A percentile compares a stretch with the other conserved stretches of the same genome.
These are phyloP conservation scores for Lissonota sp. DNA, from an alignment of 2,888 invertebrate genomes.

Conservation along the genomic window DNA sequence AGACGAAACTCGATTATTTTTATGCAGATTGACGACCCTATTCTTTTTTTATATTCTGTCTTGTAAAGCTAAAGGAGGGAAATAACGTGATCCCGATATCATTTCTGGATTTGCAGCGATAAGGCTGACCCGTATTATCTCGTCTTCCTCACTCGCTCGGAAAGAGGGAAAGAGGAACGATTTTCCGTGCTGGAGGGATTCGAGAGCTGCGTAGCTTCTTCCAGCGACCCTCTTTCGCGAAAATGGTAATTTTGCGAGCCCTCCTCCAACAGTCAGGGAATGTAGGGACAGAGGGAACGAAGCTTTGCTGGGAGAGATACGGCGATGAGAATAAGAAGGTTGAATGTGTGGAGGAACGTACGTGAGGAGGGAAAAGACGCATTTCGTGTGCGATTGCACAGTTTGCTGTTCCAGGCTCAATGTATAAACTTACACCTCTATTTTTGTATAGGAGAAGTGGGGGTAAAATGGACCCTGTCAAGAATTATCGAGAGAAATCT, in stretches of 20 bases:
- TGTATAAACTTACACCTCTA: conserved; percentile 58
- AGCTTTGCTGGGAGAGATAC: conserved; percentile 1
- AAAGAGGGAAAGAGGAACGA: neutral
- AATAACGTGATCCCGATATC: conserved; percentile 20
- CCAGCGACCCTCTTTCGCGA: conserved; percentile 50
- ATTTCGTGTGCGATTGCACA: conserved; percentile 51
- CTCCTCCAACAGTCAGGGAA: conserved; percentile 9
- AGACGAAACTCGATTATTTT: neutral
- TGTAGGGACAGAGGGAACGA: conserved; percentile 30
- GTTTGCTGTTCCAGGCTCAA: conserved; percentile 43
- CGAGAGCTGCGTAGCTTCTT: conserved; percentile 53
- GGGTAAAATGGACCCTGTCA: too few relatives aligned
- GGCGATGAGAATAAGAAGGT: conserved; percentile 12
- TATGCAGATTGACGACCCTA: neutral
- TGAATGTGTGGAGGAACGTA: conserved; percentile 42
- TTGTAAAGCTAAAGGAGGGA: neutral
- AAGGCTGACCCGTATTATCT: conserved; percentile 56
- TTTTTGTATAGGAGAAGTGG: neutral
- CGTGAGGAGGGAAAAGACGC: conserved; percentile 39
- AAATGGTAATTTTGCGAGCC: conserved; percentile 57
- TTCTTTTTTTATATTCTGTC: neutral
- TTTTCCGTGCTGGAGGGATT: conserved; percentile 44
- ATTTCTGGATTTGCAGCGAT: conserved; percentile 34
- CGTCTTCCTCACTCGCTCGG: conserved; percentile 23
- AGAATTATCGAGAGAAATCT: too few relatives aligned